Percentiles rank a stretch among this genome's conserved stretches.
Evolutionary conservation across 1,140 invertebrate genomes (phyloP).

Genomic region (Drosophila tropicalis): DNA sequence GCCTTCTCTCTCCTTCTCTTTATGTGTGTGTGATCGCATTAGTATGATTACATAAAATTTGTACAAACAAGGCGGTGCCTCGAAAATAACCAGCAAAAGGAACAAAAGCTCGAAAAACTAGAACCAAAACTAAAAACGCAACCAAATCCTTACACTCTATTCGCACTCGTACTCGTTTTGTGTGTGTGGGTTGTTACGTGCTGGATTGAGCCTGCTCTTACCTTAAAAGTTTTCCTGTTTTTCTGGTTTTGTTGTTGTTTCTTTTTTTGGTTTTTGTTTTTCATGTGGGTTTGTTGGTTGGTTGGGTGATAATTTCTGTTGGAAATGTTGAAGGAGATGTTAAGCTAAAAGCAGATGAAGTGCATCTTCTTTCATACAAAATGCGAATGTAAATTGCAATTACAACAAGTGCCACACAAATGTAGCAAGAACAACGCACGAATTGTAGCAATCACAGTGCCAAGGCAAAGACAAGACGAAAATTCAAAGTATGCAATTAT

Average conservation of each 20-base stretch:
- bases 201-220: conserved; percentile 35
- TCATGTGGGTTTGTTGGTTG: conserved; percentile 1
- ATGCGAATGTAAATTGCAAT: conserved; percentile 68
- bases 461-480: conserved; percentile 69
- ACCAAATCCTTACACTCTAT: conserved; percentile 63
- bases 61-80: conserved; percentile 33
- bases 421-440: conserved; percentile 28
- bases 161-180: conserved; percentile 28
- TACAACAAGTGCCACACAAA: conserved; percentile 69
- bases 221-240: background rate
- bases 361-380: conserved; percentile 27
- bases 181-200: conserved; percentile 54
- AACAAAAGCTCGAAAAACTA: conserved; percentile 48
- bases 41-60: conserved; percentile 79
- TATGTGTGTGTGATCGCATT: conserved; percentile 48
- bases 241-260: conserved; percentile 2
- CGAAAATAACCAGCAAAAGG: conserved; percentile 26
- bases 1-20: conserved; percentile 9
- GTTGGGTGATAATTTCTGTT: conserved; percentile 78
- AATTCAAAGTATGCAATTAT: conserved; percentile 76
- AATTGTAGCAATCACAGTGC: conserved; percentile 39
- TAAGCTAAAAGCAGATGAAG: conserved; percentile 43
- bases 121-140: conserved; percentile 57
- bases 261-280: conserved; percentile 23
- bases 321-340: conserved; percentile 62